A percentile compares a stretch with the other conserved stretches of the same genome.
Evolutionary conservation across 2,113 vertebrate species (phyloP).

Genomic region (Melospiza melodia): DNA sequence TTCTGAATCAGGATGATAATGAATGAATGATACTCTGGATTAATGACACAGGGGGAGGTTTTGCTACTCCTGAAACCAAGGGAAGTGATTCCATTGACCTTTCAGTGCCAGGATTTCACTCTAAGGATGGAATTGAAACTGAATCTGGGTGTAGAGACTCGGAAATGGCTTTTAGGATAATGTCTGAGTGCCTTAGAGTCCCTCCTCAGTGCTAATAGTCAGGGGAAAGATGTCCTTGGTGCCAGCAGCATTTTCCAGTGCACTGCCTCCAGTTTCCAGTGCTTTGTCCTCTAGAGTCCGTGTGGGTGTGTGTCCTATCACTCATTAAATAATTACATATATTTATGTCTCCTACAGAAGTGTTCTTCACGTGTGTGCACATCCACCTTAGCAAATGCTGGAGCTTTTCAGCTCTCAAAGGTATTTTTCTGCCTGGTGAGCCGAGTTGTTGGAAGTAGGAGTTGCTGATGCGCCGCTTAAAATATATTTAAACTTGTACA

Average conservation of each 20-base stretch:
- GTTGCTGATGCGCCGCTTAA: neutral
- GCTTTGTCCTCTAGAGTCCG: neutral
- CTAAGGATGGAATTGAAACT: neutral
- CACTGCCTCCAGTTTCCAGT: neutral
- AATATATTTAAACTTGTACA: conserved; percentile 19
- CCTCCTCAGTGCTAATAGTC: neutral
- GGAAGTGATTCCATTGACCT: neutral
- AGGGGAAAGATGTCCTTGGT: neutral
- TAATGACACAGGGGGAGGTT: neutral
- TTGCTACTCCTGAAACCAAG: neutral
- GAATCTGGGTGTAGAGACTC: neutral
- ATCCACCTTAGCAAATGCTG: neutral
- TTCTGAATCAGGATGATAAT: neutral
- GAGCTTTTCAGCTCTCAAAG: neutral
- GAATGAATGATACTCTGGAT: neutral
- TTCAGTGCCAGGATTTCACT: neutral
- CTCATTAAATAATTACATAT: neutral
- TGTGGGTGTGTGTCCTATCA: neutral
- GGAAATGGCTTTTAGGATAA: neutral
- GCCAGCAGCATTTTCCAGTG: neutral
- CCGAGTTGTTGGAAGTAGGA: neutral
- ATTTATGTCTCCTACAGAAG: neutral
- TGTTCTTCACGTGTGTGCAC: neutral
- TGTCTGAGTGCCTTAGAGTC: neutral
- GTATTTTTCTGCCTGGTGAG: neutral